Conservation (phyloP, 2,888 invertebrate species). For the Thera obeliscata region DNA sequence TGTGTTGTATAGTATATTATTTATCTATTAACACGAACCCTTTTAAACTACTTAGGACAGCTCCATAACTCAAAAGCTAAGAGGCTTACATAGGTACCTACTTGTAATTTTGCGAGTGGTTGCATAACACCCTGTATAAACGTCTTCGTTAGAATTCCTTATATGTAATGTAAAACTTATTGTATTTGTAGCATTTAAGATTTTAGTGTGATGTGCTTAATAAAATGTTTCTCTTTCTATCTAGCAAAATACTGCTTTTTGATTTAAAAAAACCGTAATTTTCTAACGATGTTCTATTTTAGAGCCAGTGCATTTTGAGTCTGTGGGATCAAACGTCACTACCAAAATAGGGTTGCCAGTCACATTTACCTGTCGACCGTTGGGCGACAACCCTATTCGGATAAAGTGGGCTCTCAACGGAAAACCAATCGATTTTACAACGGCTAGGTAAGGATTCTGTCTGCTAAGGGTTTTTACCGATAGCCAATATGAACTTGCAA, state of each 20-base stretch:
- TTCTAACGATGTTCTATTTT: slow-evolving; percentile 44
- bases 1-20: no score
- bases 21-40: no score
- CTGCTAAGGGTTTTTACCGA: not conserved
- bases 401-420: slow-evolving; percentile 91
- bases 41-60: no score
- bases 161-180: not conserved
- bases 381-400: slow-evolving; percentile 92
- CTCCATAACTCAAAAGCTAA: no score
- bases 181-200: not conserved
- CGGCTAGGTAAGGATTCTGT: slow-evolving; percentile 63
- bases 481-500: no score
- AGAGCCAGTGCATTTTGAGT: slow-evolving; percentile 92
- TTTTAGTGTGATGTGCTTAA: not conserved
- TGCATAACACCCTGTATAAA: no score
- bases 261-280: not conserved
- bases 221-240: not conserved
- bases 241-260: not conserved
- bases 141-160: not conserved
- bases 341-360: slow-evolving; percentile 90
- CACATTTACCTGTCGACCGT: slow-evolving; percentile 89
- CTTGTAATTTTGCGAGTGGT: not conserved
- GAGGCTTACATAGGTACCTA: no score
- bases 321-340: slow-evolving; percentile 89
- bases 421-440: slow-evolving; percentile 85